These are phyloP conservation scores for Chromobotia macracanthus DNA, from an alignment of 2,797 vertebrate genomes.

Conservation along the genomic window DNA sequence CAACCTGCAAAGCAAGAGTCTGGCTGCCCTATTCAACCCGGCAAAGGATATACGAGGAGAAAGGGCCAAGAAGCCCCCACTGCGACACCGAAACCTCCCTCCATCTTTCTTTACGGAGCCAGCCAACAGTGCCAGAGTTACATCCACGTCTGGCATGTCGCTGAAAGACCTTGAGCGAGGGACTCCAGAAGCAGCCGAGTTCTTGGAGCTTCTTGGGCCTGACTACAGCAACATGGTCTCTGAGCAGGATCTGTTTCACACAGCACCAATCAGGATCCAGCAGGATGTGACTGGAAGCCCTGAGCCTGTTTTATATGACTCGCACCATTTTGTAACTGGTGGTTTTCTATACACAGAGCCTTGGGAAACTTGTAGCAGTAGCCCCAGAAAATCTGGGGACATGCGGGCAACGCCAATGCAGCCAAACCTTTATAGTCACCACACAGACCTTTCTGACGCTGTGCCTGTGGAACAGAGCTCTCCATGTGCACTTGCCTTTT, in stretches of 20 bases:
- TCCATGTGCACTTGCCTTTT: constrained; percentile 78
- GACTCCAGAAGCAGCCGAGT: constrained; percentile 82
- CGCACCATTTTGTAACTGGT: constrained; percentile 77
- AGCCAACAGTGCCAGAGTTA: constrained; percentile 78
- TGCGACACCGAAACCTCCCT: constrained; percentile 92
- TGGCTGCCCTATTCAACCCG: constrained; percentile 91
- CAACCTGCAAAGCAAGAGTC: constrained; percentile 88
- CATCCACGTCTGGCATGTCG: constrained; percentile 78
- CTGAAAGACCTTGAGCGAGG: constrained; percentile 84
- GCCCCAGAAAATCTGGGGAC: constrained; percentile 79
- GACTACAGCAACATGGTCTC: constrained; percentile 86
- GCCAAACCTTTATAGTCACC: constrained; percentile 71
- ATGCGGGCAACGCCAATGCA: constrained; percentile 71
- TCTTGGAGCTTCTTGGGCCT: constrained; percentile 89
- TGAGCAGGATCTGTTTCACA: constrained; percentile 81
- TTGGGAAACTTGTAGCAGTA: constrained; percentile 80
- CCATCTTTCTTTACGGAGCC: constrained; percentile 96
- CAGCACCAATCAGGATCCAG: constrained; percentile 70
- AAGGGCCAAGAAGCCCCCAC: constrained; percentile 85
- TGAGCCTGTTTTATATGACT: constrained; percentile 79
- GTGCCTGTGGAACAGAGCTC: constrained; percentile 76
- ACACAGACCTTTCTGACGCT: constrained; percentile 69
- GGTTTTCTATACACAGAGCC: constrained; percentile 86
- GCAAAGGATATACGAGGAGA: constrained; percentile 75
- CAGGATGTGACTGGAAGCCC: constrained; percentile 70